Conservation (phyloP, 2,888 invertebrate genomes). For the Dione juno region DNA sequence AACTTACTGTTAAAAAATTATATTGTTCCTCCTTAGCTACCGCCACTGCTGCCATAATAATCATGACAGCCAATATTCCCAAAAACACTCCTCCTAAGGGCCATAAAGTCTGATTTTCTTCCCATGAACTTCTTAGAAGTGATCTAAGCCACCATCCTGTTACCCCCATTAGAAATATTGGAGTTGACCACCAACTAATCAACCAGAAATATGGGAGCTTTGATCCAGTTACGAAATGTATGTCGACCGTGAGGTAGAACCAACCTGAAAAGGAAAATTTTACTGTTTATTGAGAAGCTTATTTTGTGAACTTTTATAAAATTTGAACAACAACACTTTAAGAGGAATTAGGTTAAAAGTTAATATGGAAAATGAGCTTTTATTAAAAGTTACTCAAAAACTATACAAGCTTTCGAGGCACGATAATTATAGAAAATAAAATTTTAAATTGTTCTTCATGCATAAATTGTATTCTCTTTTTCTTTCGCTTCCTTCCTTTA, state of each 20-base stretch:
- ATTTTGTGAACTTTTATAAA: slow-evolving; percentile 6
- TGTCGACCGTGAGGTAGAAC: slow-evolving; percentile 69
- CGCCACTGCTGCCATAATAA: slow-evolving; percentile 69
- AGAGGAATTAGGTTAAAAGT: slow-evolving; percentile 10
- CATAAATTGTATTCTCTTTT: neutral
- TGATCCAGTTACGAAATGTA: slow-evolving; percentile 73
- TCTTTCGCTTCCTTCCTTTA: neutral
- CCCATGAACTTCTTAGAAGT: slow-evolving; percentile 59
- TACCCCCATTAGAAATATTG: slow-evolving; percentile 64
- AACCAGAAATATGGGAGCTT: slow-evolving; percentile 70
- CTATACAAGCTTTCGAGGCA: neutral
- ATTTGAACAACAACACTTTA: neutral
- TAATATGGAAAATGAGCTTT: slow-evolving; percentile 13
- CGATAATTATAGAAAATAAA: slow-evolving; percentile 8
- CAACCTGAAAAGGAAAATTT: slow-evolving; percentile 67
- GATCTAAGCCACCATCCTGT: slow-evolving; percentile 76
- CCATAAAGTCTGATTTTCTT: slow-evolving; percentile 63
- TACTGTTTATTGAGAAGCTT: slow-evolving; percentile 5
- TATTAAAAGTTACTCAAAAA: slow-evolving; percentile 10
- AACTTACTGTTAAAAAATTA: slow-evolving; percentile 71
- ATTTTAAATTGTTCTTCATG: neutral
- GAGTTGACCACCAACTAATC: slow-evolving; percentile 68
- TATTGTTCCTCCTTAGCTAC: slow-evolving; percentile 78
- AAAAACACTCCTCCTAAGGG: slow-evolving; percentile 65
- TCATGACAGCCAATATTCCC: slow-evolving; percentile 65